These are phyloP conservation scores for Spodoptera litura DNA, from an alignment of 1,140 invertebrate species.

Conservation along the genomic window DNA sequence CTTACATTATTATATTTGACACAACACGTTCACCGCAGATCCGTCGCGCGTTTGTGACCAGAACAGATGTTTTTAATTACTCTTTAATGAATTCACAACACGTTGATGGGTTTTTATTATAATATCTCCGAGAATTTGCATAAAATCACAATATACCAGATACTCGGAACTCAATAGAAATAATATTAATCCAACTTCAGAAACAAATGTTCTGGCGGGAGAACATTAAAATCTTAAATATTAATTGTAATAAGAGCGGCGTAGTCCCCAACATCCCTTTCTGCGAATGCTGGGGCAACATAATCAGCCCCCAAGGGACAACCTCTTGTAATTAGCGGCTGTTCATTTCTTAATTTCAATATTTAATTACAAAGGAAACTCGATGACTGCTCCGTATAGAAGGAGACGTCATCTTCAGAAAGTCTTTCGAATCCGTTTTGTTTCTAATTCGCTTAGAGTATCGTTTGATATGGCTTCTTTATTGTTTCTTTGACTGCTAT, in stretches of 20 bases:
- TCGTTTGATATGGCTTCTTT: slow-evolving; percentile 70
- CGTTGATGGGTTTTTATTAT: slow-evolving; percentile 20
- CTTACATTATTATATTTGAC: slow-evolving; percentile 52
- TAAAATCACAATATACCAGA: slow-evolving; percentile 6
- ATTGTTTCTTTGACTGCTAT: slow-evolving; percentile 69
- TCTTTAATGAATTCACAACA: slow-evolving; percentile 26
- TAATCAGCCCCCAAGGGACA: slow-evolving; percentile 85
- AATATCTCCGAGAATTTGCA: slow-evolving; percentile 2
- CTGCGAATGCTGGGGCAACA: slow-evolving; percentile 75
- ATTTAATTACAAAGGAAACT: slow-evolving; percentile 87
- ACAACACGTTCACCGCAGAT: slow-evolving; percentile 15
- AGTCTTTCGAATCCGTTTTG: slow-evolving; percentile 77
- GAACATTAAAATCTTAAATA: slow-evolving; percentile 72
- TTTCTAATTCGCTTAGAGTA: slow-evolving; percentile 76
- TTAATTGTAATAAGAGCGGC: slow-evolving; percentile 75
- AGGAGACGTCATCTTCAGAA: slow-evolving; percentile 85
- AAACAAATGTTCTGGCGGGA: slow-evolving; percentile 33
- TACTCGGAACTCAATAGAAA: neutral
- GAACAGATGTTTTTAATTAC: slow-evolving; percentile 40
- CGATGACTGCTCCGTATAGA: slow-evolving; percentile 80
- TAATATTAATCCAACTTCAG: slow-evolving; percentile 39
- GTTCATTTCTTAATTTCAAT: slow-evolving; percentile 87
- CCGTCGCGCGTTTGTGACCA: slow-evolving; percentile 17
- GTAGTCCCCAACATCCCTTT: slow-evolving; percentile 75
- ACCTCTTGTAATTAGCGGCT: slow-evolving; percentile 86